phyloP scores from a whole-genome alignment of 2,113 vertebrate species.

The Semicossyphus pulcher region DNA sequence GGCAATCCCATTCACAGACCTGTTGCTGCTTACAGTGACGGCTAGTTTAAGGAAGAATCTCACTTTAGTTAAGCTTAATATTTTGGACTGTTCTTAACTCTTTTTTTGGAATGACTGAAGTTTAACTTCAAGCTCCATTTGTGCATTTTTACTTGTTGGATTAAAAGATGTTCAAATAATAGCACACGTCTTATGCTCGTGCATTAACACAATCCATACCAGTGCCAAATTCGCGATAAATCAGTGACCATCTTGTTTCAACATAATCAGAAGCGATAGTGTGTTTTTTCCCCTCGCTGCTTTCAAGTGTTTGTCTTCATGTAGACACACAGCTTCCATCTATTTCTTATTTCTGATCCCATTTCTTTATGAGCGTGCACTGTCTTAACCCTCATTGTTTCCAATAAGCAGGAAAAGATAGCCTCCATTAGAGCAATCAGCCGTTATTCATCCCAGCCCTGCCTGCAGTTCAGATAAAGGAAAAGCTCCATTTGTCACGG shows the following conservation, averaged over 20 bases:
- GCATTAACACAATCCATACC: too few relatives aligned
- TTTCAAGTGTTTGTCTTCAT: background rate
- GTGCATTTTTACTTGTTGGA: constrained; percentile 1
- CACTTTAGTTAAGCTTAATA: background rate
- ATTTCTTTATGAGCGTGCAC: constrained; percentile 35
- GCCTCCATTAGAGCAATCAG: constrained; percentile 69
- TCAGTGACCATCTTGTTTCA: background rate
- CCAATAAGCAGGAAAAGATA: constrained; percentile 55
- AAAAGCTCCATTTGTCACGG: constrained; percentile 76
- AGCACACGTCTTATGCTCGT: too few relatives aligned
- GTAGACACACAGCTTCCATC: background rate
- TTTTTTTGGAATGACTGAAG: background rate
- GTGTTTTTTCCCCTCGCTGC: background rate
- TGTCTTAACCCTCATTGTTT: constrained; percentile 35
- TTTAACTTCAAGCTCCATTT: background rate
- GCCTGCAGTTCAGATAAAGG: constrained; percentile 71
- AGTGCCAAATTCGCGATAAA: background rate
- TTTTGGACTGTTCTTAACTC: too few relatives aligned
- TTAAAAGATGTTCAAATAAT: constrained; percentile 13
- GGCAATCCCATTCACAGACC: background rate
- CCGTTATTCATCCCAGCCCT: constrained; percentile 57
- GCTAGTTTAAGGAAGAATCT: background rate
- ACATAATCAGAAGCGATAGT: background rate
- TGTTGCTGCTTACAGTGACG: background rate
- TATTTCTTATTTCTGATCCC: constrained; percentile 34